Conservation (phyloP, 2,888 invertebrate genomes). For the Microplitis manilae region DNA sequence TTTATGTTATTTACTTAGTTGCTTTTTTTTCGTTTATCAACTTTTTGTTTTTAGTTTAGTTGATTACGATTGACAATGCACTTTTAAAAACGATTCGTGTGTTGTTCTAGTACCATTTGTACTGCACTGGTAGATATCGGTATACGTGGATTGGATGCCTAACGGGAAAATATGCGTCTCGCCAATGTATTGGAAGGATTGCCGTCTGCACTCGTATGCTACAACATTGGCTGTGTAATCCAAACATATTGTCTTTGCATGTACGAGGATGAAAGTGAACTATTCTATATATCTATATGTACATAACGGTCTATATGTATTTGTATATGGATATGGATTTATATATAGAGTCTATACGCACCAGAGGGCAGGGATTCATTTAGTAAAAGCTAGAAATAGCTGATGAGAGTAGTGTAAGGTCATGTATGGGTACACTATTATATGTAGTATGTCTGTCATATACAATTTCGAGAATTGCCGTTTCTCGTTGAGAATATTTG, state of each 20-base stretch:
- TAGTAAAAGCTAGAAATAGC: slow-evolving; percentile 39
- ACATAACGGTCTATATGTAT: neutral
- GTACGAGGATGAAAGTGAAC: slow-evolving; percentile 33
- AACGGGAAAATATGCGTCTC: slow-evolving; percentile 56
- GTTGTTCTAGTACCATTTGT: neutral
- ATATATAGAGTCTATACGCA: slow-evolving; percentile 19
- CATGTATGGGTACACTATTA: slow-evolving; percentile 2
- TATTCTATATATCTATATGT: slow-evolving; percentile 24
- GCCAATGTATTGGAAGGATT: slow-evolving; percentile 48
- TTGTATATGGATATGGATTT: slow-evolving; percentile 11
- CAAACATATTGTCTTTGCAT: slow-evolving; percentile 52
- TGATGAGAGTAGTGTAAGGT: neutral
- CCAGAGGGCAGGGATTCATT: slow-evolving; percentile 34
- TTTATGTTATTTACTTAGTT: neutral
- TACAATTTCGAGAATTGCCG: neutral
- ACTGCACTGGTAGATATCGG: slow-evolving; percentile 24
- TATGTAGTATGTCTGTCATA: neutral
- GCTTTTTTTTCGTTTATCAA: neutral
- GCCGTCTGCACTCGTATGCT: slow-evolving; percentile 38
- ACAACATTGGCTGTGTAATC: slow-evolving; percentile 46
- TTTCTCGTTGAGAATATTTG: neutral
- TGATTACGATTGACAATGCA: slow-evolving; percentile 7
- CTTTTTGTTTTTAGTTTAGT: neutral
- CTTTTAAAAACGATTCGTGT: slow-evolving; percentile 36
- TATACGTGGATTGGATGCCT: slow-evolving; percentile 48